Evolutionary conservation across 1,140 invertebrate species (phyloP).

Genomic region (Maniola jurtina): DNA sequence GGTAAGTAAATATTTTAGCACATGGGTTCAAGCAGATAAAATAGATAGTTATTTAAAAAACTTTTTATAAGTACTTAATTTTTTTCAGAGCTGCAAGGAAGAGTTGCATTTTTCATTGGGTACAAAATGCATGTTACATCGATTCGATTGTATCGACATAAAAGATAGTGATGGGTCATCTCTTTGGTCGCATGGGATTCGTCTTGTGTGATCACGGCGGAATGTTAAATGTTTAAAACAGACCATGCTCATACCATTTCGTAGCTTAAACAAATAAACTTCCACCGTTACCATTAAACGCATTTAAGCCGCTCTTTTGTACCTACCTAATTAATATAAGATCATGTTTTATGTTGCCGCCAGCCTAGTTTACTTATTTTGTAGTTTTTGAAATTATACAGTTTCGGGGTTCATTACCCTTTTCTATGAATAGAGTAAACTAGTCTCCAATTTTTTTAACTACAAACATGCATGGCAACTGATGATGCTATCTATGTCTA

Average conservation of each 20-base stretch:
- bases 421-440: background rate
- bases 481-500: too few species aligned
- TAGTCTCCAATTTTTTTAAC: background rate
- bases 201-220: background rate
- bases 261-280: conserved; percentile 6
- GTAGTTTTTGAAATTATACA: background rate
- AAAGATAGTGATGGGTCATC: too few species aligned
- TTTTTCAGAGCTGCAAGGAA: too few species aligned
- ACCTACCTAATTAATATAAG: background rate
- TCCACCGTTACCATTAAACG: background rate
- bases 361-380: background rate
- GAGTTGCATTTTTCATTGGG: too few species aligned
- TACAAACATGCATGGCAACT: background rate
- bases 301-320: background rate
- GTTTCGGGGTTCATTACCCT: background rate
- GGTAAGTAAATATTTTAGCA: too few species aligned
- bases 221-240: conserved; percentile 11
- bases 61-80: too few species aligned
- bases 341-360: background rate
- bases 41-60: too few species aligned
- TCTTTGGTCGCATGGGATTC: background rate
- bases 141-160: too few species aligned
- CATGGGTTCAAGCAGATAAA: too few species aligned
- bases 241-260: conserved; percentile 2
- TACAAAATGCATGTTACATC: too few species aligned